Evolutionary conservation across 2,888 invertebrate genomes (phyloP).

Genomic region (Polydrusus pterygomalis): DNA sequence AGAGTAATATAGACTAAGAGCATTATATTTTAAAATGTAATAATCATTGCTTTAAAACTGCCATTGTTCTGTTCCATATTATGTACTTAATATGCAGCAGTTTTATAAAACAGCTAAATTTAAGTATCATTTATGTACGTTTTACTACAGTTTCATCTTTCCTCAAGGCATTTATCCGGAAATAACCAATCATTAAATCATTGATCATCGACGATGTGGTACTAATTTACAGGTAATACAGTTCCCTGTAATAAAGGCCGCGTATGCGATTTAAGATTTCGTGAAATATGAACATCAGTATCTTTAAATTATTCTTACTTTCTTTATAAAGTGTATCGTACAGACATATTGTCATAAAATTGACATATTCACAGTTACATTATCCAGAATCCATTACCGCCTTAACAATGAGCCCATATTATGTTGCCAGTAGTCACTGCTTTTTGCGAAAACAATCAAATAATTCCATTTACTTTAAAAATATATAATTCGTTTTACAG

Average conservation of each 20-base stretch:
- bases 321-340: neutral
- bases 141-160: slow-evolving; percentile 13
- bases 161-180: slow-evolving; percentile 21
- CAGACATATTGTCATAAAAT: slow-evolving; percentile 1
- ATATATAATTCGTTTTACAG: too few relatives aligned
- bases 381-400: too few relatives aligned
- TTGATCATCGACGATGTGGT: slow-evolving; percentile 24
- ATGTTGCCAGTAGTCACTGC: too few relatives aligned
- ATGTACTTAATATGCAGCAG: too few relatives aligned
- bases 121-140: slow-evolving; percentile 5
- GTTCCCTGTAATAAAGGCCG: slow-evolving; percentile 21
- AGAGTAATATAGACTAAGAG: too few relatives aligned
- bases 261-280: slow-evolving; percentile 19
- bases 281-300: slow-evolving; percentile 1
- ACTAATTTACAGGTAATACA: slow-evolving; percentile 27
- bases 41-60: too few relatives aligned
- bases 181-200: slow-evolving; percentile 21
- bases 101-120: neutral
- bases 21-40: too few relatives aligned
- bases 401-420: too few relatives aligned
- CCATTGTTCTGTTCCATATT: too few relatives aligned
- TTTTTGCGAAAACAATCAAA: too few relatives aligned
- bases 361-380: too few relatives aligned
- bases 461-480: too few relatives aligned
- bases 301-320: neutral